Evolutionary conservation across 1,140 invertebrate genomes (phyloP).

Genomic region (Hylaeus volcanicus): DNA sequence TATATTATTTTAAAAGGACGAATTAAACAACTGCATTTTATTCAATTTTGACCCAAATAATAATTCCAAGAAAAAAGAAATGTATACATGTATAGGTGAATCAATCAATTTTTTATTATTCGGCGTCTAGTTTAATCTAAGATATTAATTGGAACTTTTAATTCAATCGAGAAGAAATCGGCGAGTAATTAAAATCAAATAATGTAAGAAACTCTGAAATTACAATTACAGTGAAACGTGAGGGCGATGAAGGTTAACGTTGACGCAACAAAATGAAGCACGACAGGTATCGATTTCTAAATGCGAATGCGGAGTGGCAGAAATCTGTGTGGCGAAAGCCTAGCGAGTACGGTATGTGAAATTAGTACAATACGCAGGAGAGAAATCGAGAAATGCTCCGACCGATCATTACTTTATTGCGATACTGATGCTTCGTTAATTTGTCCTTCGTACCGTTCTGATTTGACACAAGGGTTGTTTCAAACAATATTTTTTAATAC

Average conservation of each 20-base stretch:
- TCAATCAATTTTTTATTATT: no score
- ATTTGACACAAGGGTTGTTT: not conserved
- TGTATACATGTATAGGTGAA: no score
- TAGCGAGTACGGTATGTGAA: not conserved
- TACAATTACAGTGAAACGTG: not conserved
- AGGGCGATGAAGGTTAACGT: not conserved
- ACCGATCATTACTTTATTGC: not conserved
- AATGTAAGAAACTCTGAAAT: not conserved
- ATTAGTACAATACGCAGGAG: not conserved
- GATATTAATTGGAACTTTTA: not conserved
- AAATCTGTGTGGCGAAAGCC: not conserved
- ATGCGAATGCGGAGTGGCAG: not conserved
- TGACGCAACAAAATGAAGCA: conserved; percentile 3
- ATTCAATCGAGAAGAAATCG: not conserved
- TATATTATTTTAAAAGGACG: no score
- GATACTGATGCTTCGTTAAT: not conserved
- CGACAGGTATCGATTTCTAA: conserved; percentile 1
- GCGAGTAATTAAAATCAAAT: not conserved
- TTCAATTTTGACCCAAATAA: no score
- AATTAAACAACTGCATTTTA: no score
- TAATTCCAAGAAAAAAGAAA: no score
- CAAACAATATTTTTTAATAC: no score
- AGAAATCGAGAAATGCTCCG: conserved; percentile 22
- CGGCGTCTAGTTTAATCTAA: not conserved
- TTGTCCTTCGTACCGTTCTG: no score